Evolutionary conservation across 2,888 invertebrate genomes (phyloP).

Genomic region (Dermolepida albohirtum): DNA sequence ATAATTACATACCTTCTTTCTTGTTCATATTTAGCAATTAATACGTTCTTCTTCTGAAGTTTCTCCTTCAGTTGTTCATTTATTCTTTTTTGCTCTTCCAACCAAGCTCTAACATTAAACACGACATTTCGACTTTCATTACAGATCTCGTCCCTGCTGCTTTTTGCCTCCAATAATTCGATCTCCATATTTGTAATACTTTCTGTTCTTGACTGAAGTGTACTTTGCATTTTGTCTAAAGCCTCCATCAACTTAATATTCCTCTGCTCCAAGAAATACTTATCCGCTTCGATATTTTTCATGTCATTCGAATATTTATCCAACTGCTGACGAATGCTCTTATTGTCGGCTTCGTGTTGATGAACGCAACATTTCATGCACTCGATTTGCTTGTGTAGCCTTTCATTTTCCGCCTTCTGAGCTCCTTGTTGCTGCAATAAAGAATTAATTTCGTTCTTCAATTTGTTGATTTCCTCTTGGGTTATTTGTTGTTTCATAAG

Average conservation of each 20-base stretch:
- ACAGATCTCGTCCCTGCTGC: slow-evolving; percentile 59
- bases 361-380: slow-evolving; percentile 52
- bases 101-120: slow-evolving; percentile 60
- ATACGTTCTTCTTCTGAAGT: slow-evolving; percentile 53
- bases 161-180: slow-evolving; percentile 57
- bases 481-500: slow-evolving; percentile 39
- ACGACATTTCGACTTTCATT: slow-evolving; percentile 61
- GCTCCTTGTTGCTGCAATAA: slow-evolving; percentile 55
- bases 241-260: slow-evolving; percentile 57
- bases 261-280: slow-evolving; percentile 54
- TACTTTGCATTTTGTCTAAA: slow-evolving; percentile 54
- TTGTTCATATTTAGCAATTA: slow-evolving; percentile 55
- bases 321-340: slow-evolving; percentile 55
- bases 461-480: slow-evolving; percentile 45
- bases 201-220: slow-evolving; percentile 55
- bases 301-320: slow-evolving; percentile 56
- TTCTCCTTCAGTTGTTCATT: slow-evolving; percentile 54
- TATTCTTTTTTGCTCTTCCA: slow-evolving; percentile 61
- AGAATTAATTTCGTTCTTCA: slow-evolving; percentile 56
- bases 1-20: slow-evolving; percentile 48
- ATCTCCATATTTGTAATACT: slow-evolving; percentile 57
- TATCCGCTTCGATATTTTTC: slow-evolving; percentile 55
- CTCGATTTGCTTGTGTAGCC: slow-evolving; percentile 55
- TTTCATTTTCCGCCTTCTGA: slow-evolving; percentile 58
- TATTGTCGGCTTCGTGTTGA: slow-evolving; percentile 54